Percentiles rank a stretch among this genome's conserved stretches.
These are phyloP conservation scores for Stramonita haemastoma DNA, from an alignment of 2,888 invertebrate species.

Conservation along the genomic window DNA sequence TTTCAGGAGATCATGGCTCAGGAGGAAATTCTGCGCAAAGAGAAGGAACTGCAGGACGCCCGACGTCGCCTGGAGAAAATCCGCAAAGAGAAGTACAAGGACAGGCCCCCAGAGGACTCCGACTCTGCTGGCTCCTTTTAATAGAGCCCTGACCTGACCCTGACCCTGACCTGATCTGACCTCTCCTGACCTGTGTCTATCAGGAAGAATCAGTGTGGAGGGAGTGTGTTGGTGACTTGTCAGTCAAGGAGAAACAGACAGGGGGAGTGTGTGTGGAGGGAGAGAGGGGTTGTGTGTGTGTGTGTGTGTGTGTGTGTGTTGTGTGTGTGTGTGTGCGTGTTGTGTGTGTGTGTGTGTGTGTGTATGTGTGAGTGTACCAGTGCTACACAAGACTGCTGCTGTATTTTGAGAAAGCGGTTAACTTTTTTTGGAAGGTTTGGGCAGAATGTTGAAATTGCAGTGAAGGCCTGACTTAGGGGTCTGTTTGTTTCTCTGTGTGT, in stretches of 20 bases:
- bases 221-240: no score
- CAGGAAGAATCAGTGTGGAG: neutral
- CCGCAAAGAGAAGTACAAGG: constrained; percentile 90
- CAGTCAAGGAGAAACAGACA: no score
- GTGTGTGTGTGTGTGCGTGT: no score
- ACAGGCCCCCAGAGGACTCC: constrained; percentile 59
- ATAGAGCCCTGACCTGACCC: no score
- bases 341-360: no score
- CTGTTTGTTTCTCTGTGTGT: neutral
- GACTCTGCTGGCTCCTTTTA: constrained; percentile 66
- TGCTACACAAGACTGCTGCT: neutral
- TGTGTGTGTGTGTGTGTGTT: no score
- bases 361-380: neutral
- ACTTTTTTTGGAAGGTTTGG: no score
- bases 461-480: no score
- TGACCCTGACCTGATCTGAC: neutral
- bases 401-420: no score
- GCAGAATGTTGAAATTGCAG: no score
- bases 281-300: no score
- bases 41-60: constrained; percentile 94
- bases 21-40: constrained; percentile 90
- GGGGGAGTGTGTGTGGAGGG: no score
- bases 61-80: constrained; percentile 92
- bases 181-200: neutral
- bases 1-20: constrained; percentile 77